A percentile compares a stretch with the other conserved stretches of the same genome.
These are phyloP conservation scores for Mimas tiliae DNA, from an alignment of 2,888 invertebrate species.

Conservation along the genomic window DNA sequence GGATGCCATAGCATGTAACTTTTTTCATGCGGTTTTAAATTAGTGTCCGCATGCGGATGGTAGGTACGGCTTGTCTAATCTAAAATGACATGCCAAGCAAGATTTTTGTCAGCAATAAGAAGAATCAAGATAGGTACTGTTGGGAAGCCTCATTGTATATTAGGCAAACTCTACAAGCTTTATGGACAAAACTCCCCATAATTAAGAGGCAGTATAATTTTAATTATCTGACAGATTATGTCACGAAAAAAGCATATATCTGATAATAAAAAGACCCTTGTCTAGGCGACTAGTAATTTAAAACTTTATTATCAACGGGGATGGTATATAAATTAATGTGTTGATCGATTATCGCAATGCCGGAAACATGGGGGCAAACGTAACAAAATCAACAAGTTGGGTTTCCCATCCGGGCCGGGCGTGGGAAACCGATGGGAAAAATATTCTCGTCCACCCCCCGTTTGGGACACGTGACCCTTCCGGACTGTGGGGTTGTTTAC, in stretches of 20 bases:
- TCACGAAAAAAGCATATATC: too few species aligned
- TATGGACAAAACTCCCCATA: too few species aligned
- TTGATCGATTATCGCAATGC: conserved; percentile 40
- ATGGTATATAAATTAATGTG: conserved; percentile 25
- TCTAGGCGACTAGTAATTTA: neutral
- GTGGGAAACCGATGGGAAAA: conserved; percentile 76
- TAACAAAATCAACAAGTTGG: conserved; percentile 77
- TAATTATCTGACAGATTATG: too few species aligned
- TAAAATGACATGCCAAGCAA: too few species aligned
- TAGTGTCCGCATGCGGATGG: too few species aligned
- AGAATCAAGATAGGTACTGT: too few species aligned
- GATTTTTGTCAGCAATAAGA: too few species aligned
- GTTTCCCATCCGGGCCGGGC: conserved; percentile 71
- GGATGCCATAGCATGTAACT: neutral
- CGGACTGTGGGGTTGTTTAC: conserved; percentile 43
- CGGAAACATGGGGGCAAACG: conserved; percentile 71
- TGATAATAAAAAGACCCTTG: too few species aligned
- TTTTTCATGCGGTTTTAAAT: neutral
- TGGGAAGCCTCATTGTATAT: too few species aligned
- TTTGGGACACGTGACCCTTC: conserved; percentile 74
- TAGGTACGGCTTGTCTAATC: too few species aligned
- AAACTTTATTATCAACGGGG: neutral
- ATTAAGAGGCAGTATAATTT: too few species aligned
- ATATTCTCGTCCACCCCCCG: conserved; percentile 70
- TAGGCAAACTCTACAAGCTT: too few species aligned